Percentiles rank a stretch among this genome's conserved stretches.
Conservation (phyloP, 1,140 invertebrate species). For the Pygmarrhopalites habei region DNA sequence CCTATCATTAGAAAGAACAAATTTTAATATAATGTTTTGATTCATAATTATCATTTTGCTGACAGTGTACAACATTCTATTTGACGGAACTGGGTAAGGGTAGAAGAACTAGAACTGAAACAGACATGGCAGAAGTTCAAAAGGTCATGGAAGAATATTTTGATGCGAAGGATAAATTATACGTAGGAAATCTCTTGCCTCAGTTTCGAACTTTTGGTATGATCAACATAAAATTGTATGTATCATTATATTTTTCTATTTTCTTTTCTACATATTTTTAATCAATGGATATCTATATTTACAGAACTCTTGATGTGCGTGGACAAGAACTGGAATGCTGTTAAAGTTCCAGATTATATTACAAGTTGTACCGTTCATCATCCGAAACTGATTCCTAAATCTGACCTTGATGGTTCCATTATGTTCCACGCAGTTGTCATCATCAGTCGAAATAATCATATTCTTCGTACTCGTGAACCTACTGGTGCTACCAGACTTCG, state of each 20-base stretch:
- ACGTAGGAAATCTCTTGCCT: background rate
- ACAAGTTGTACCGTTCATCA: slow-evolving; percentile 44
- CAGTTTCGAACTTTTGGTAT: slow-evolving; percentile 49
- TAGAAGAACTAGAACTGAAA: background rate
- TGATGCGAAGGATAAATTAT: no score
- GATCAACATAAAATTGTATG: slow-evolving; percentile 46
- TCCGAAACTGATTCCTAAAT: slow-evolving; percentile 21
- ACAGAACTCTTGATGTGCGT: slow-evolving; percentile 30
- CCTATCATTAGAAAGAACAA: slow-evolving; percentile 39
- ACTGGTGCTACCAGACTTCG: slow-evolving; percentile 48
- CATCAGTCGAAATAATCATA: slow-evolving; percentile 44
- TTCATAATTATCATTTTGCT: no score
- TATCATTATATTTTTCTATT: slow-evolving; percentile 42
- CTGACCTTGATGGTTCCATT: background rate
- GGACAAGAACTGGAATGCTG: slow-evolving; percentile 7
- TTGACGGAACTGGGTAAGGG: no score
- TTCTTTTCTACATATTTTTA: slow-evolving; percentile 39
- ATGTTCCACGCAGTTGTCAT: slow-evolving; percentile 42
- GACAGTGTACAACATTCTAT: no score
- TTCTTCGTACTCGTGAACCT: slow-evolving; percentile 42
- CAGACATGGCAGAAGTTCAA: no score
- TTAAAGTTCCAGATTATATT: slow-evolving; percentile 25
- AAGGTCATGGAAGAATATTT: no score
- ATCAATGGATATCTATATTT: slow-evolving; percentile 33
- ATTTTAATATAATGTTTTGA: slow-evolving; percentile 19